phyloP scores from a whole-genome alignment of 2,888 invertebrate species.

The Neoaliturus tenellus region DNA sequence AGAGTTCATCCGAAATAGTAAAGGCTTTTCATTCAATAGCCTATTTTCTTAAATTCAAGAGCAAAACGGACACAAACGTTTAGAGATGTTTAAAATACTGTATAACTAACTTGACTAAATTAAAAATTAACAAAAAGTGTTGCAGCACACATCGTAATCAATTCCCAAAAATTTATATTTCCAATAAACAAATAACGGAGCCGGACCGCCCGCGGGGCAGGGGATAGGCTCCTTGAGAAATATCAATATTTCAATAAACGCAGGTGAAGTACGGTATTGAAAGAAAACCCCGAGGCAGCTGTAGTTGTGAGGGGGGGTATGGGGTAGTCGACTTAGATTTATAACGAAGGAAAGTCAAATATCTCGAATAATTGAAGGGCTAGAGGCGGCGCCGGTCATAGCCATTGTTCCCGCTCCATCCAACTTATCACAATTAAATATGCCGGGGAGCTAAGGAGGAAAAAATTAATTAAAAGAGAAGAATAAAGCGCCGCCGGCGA shows the following conservation, averaged over 20 bases:
- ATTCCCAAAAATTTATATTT: no score
- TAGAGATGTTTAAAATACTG: no score
- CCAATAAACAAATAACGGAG: not conserved
- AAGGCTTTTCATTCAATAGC: no score
- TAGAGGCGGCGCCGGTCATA: not conserved
- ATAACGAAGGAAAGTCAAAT: constrained; percentile 52
- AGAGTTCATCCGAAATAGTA: no score
- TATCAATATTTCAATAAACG: constrained; percentile 46
- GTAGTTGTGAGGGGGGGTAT: not conserved
- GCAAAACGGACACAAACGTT: no score
- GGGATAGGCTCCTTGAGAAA: not conserved
- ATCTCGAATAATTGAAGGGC: constrained; percentile 49
- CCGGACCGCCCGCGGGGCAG: not conserved
- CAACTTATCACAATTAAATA: constrained; percentile 64
- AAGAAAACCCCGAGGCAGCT: not conserved
- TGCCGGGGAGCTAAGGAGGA: constrained; percentile 57
- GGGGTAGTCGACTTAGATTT: constrained; percentile 41
- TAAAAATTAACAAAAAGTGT: no score
- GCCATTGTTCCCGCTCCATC: constrained; percentile 57
- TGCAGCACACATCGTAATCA: no score
- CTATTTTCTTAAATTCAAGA: no score
- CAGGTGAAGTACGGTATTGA: constrained; percentile 9
- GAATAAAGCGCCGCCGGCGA: constrained; percentile 55
- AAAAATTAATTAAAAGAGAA: constrained; percentile 62
- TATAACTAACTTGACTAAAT: no score